Conservation (phyloP, 2,888 invertebrate genomes). For the Drosophila peninsularis region DNA sequence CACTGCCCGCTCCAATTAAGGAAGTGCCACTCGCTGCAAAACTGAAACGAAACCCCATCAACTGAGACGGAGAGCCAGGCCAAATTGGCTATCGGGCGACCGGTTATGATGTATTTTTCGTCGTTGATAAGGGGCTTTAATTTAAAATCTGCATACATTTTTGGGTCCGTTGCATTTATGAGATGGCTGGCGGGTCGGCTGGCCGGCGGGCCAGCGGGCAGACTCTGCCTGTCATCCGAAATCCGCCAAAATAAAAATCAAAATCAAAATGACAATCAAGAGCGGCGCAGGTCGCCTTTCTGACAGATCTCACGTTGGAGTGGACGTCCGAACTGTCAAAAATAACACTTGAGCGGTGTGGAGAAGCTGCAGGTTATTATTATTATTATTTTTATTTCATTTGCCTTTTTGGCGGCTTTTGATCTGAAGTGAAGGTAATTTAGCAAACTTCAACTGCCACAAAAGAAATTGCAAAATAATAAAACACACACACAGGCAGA, state of each 20-base stretch:
- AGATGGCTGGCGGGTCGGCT: constrained; percentile 39
- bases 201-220: constrained; percentile 23
- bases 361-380: constrained; percentile 53
- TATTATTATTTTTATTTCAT: constrained; percentile 24
- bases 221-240: constrained; percentile 33
- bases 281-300: constrained; percentile 71
- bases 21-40: constrained; percentile 63
- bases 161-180: constrained; percentile 62
- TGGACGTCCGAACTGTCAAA: constrained; percentile 73
- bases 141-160: constrained; percentile 77
- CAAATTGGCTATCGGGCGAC: constrained; percentile 71
- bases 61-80: constrained; percentile 50
- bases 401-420: constrained; percentile 58
- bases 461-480: constrained; percentile 64
- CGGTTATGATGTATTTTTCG: constrained; percentile 53
- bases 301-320: constrained; percentile 79
- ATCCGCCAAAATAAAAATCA: constrained; percentile 56
- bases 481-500: constrained; percentile 9
- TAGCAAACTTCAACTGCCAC: constrained; percentile 61
- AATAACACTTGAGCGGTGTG: constrained; percentile 69
- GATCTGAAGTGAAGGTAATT: constrained; percentile 78
- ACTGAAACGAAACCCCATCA: constrained; percentile 44
- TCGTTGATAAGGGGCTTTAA: constrained; percentile 72
- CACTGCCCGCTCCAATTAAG: constrained; percentile 73
- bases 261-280: constrained; percentile 61